Evolutionary conservation across 2,888 invertebrate genomes (phyloP), one percentile per base, ranked within the genome.

Genomic region (Coenonympha arcania): DNA sequence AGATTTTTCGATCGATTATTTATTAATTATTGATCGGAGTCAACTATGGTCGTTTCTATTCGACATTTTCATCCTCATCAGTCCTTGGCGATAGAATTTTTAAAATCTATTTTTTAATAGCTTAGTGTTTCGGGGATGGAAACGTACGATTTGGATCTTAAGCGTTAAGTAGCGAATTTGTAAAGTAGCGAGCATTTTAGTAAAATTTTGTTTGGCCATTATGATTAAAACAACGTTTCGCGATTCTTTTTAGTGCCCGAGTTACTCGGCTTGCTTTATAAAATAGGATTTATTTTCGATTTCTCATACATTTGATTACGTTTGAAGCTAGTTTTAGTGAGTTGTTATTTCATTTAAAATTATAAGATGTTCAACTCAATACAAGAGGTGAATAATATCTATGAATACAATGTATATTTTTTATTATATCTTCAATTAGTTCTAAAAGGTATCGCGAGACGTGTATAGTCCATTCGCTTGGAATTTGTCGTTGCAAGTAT

Each of bases 131-230:
- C 22, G 39, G 28, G 26, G 44, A 26, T 45, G 31, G 6, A 43
- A 37, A 36, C 49, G 46, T 30, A 48, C 53, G 45, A 44, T 39
- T 30, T 41, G 20, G 16, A 46, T 36, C 30, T 19, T 48, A 54
- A 76, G 64, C 56, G 50, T 65, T 78, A 80, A 78, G 75, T 84
- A 83, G 82, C 68, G 73, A 80, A 79, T 76, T 79, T 71, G 69
- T 50, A 54, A 47, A 47, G 64, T 71, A 69, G 69, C 69, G 69
- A 69, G 65, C 68, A 61, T 73, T 73, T 69, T 79, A 71, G 69
- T 68, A 63, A 39, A 63, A 69, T 69, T 70, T 69, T 69, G 59
- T 66, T 68, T 67, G 74, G 73, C 72, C n/a, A n/a, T n/a, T n/a
- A 69, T 71, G 60, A 54, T 58, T 33, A 4, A 56, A 50, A 47